Percentiles rank a stretch among this genome's conserved stretches.
phyloP scores from a whole-genome alignment of 2,797 vertebrate genomes.

The Fistularia tabacaria region DNA sequence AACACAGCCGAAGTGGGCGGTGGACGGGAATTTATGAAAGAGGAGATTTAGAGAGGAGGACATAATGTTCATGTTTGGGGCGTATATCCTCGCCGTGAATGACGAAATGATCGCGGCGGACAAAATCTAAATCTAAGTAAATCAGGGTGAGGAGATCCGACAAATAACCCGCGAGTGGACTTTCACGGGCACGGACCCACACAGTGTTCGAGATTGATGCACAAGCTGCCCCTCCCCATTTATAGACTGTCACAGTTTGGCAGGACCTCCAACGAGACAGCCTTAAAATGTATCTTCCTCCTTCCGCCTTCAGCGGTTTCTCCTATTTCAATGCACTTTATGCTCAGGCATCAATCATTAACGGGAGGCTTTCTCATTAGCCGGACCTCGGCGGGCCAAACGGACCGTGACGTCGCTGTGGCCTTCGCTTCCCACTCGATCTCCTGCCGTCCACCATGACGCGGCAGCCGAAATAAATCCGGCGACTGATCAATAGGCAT shows the following conservation, averaged over 20 bases:
- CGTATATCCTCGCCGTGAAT: conserved; percentile 30
- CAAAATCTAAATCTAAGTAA: conserved; percentile 12
- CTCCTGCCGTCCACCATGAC: not conserved
- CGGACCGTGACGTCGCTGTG: conserved; percentile 12
- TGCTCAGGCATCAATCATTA: conserved; percentile 13
- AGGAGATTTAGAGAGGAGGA: too few species aligned
- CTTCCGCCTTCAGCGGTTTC: conserved; percentile 1
- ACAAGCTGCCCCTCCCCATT: conserved; percentile 8
- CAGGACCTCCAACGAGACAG: conserved; percentile 1
- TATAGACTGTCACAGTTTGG: conserved; percentile 13
- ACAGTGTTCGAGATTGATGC: conserved; percentile 16
- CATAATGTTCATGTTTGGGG: conserved; percentile 32
- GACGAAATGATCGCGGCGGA: conserved; percentile 38
- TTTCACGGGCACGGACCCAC: conserved; percentile 8
- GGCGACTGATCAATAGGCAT: conserved; percentile 8
- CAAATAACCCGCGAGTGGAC: conserved; percentile 14
- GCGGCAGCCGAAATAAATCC: conserved; percentile 18
- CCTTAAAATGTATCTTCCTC: conserved; percentile 7
- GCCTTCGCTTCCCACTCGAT: conserved; percentile 11
- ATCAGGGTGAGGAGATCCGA: conserved; percentile 2
- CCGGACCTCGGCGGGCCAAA: conserved; percentile 11
- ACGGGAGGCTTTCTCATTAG: conserved; percentile 17
- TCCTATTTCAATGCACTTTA: not conserved
- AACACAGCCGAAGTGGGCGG: too few species aligned
- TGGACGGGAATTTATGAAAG: too few species aligned